These are phyloP conservation scores for Spheniscus mendiculus DNA, from an alignment of 2,113 vertebrate genomes.

Conservation along the genomic window DNA sequence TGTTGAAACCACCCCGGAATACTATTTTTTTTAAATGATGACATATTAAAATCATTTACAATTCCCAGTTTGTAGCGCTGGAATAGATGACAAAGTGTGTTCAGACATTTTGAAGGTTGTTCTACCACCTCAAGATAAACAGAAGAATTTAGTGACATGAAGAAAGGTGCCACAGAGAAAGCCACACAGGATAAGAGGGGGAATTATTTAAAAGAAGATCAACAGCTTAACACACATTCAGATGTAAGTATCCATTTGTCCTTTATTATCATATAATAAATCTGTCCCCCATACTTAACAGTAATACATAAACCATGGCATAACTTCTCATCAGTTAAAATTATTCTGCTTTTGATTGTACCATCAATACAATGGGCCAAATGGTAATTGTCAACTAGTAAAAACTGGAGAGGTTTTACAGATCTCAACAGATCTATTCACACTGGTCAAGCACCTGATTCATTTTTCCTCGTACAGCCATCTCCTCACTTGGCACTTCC, in stretches of 20 bases:
- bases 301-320: neutral
- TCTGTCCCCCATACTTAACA: neutral
- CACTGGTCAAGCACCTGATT: neutral
- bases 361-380: neutral
- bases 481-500: neutral
- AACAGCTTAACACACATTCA: neutral
- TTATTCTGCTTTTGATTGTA: neutral
- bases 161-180: neutral
- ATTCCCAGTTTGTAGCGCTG: neutral
- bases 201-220: neutral
- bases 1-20: neutral
- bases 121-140: neutral
- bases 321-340: neutral
- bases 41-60: neutral
- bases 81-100: neutral
- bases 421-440: neutral
- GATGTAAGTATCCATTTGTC: neutral
- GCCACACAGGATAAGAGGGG: neutral
- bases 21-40: neutral
- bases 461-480: neutral
- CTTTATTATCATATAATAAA: neutral
- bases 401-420: neutral
- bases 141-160: neutral
- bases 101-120: neutral
- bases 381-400: neutral